A percentile compares a stretch with the other conserved stretches of the same genome.
Evolutionary conservation across 2,888 invertebrate genomes (phyloP).

Genomic region (Lamellibrachia satsuma): DNA sequence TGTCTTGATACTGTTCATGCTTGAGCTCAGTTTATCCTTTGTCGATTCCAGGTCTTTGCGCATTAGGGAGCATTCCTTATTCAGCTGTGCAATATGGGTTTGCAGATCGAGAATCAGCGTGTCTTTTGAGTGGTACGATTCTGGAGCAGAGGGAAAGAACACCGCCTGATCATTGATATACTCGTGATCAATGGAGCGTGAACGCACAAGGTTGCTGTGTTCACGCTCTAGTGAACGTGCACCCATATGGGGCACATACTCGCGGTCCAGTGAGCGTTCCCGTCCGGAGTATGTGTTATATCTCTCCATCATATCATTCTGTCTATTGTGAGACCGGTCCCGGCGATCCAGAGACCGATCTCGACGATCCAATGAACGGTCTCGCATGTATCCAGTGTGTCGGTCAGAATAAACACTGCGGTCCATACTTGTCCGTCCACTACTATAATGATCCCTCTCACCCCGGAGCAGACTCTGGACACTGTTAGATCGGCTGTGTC

Average conservation of each 20-base stretch:
- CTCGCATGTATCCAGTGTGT: neutral
- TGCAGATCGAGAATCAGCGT: slow-evolving; percentile 62
- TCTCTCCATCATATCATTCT: slow-evolving; percentile 22
- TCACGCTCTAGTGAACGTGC: slow-evolving; percentile 61
- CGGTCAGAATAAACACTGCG: neutral
- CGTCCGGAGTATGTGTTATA: slow-evolving; percentile 55
- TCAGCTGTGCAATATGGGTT: slow-evolving; percentile 91
- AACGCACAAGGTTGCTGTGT: slow-evolving; percentile 42
- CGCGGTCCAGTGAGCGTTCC: slow-evolving; percentile 70
- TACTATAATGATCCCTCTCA: neutral
- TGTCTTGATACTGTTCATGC: slow-evolving; percentile 99
- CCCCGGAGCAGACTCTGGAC: slow-evolving; percentile 39
- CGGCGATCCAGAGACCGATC: slow-evolving; percentile 64
- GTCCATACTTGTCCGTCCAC: neutral
- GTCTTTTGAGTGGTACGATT: slow-evolving; percentile 44
- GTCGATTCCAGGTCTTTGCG: slow-evolving; percentile 73
- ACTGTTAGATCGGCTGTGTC: slow-evolving; percentile 46
- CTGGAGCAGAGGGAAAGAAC: slow-evolving; percentile 34
- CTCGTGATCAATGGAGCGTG: slow-evolving; percentile 54
- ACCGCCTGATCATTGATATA: slow-evolving; percentile 33
- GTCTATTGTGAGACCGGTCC: slow-evolving; percentile 33
- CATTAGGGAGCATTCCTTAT: slow-evolving; percentile 85
- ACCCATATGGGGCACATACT: slow-evolving; percentile 68
- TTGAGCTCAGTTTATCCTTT: slow-evolving; percentile 96
- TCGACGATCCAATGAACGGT: slow-evolving; percentile 42